Evolutionary conservation across 2,113 vertebrate species (phyloP).

Genomic region (Papio anubis): DNA sequence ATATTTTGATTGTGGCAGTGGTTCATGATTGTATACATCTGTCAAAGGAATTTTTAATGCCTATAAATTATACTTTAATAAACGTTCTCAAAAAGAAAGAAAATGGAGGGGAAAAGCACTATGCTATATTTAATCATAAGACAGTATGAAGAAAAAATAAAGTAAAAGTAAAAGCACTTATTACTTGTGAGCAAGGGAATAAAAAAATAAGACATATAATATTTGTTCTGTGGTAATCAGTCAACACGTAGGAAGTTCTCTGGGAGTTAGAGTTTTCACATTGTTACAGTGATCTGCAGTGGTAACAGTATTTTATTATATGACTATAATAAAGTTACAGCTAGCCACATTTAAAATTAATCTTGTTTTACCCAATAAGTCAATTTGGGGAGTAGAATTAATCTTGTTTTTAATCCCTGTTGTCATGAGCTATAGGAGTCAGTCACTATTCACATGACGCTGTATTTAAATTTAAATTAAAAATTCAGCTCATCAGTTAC

Average conservation of each 20-base stretch:
- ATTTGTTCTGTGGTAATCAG: not conserved
- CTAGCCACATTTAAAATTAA: not conserved
- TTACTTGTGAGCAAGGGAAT: not conserved
- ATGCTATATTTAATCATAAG: conserved; percentile 6
- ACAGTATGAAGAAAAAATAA: not conserved
- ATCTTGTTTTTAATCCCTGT: not conserved
- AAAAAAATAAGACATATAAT: not conserved
- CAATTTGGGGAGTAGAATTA: not conserved
- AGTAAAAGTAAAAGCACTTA: conserved; percentile 15
- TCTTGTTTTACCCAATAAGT: not conserved
- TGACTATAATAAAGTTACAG: not conserved
- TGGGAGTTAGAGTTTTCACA: not conserved
- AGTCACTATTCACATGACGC: not conserved
- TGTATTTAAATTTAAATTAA: conserved; percentile 9
- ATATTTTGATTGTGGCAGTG: not conserved
- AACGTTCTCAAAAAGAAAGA: not conserved
- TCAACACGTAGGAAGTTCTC: not conserved
- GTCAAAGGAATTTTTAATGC: not conserved
- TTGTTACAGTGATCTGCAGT: not conserved
- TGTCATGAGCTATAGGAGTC: not conserved
- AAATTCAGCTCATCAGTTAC: not conserved
- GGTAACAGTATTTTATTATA: not conserved
- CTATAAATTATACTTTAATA: conserved; percentile 14
- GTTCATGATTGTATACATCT: not conserved
- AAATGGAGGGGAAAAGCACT: not conserved